These are phyloP conservation scores for Kradibia gibbosae DNA, from an alignment of 1,140 invertebrate species.

Conservation along the genomic window DNA sequence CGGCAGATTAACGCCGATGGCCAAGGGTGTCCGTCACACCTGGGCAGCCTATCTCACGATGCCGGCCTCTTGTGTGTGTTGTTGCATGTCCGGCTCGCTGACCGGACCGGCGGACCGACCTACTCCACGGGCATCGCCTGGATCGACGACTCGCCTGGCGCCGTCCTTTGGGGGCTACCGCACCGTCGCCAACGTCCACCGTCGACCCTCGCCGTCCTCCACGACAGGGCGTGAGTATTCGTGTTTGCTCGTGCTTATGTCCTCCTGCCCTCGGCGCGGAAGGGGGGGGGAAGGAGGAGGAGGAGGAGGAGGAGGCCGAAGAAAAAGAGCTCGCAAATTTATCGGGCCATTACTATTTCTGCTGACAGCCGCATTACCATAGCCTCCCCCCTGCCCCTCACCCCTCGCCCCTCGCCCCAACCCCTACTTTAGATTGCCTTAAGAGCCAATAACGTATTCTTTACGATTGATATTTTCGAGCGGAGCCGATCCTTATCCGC, in stretches of 20 bases:
- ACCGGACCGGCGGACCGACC: not conserved
- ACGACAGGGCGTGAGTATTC: constrained; percentile 62
- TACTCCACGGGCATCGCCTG: not conserved
- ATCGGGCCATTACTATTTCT: not conserved
- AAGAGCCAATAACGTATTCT: no score
- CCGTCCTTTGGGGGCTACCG: no score
- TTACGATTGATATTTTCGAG: no score
- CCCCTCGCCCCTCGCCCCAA: no score
- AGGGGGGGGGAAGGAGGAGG: no score
- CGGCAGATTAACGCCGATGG: constrained; percentile 57
- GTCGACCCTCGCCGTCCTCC: constrained; percentile 18
- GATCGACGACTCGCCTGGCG: constrained; percentile 20
- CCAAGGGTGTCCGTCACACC: constrained; percentile 48
- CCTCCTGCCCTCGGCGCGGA: no score
- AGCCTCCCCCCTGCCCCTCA: not conserved
- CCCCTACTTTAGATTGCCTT: no score
- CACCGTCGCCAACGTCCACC: not conserved
- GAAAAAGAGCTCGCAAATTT: no score
- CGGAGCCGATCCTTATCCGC: no score
- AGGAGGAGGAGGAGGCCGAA: no score
- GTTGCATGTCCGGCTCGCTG: constrained; percentile 35
- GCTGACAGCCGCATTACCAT: not conserved
- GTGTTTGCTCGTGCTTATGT: not conserved
- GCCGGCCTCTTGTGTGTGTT: constrained; percentile 27
- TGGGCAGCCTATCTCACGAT: no score